phyloP scores from a whole-genome alignment of 2,113 vertebrate species.

The Craseonycteris thonglongyai region DNA sequence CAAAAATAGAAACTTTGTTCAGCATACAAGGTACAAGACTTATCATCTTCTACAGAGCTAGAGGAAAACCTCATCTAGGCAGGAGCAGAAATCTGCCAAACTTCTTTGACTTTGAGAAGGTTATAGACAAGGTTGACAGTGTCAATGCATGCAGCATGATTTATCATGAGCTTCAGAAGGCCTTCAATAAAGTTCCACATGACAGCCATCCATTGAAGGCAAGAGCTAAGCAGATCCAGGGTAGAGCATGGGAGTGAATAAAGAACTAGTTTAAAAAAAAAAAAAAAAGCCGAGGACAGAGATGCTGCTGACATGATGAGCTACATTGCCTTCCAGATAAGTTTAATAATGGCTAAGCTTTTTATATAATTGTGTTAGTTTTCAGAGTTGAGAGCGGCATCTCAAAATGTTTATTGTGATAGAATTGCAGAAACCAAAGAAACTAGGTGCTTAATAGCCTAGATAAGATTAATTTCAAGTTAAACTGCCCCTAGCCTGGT shows the following conservation, averaged over 20 bases:
- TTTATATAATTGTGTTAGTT: constrained; percentile 65
- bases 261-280: constrained; percentile 63
- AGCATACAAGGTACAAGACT: constrained; percentile 59
- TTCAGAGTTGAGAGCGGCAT: constrained; percentile 27
- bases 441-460: constrained; percentile 69
- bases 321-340: constrained; percentile 44
- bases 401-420: constrained; percentile 71
- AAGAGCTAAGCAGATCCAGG: constrained; percentile 70
- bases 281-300: constrained; percentile 42
- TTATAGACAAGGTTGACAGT: constrained; percentile 77
- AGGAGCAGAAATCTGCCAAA: constrained; percentile 62
- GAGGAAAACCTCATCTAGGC: constrained; percentile 55
- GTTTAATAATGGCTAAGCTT: constrained; percentile 44
- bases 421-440: constrained; percentile 39
- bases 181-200: constrained; percentile 82
- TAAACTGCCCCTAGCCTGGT: constrained; percentile 66
- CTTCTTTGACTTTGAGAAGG: constrained; percentile 82
- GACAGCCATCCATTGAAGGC: constrained; percentile 77
- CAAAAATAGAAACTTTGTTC: constrained; percentile 77
- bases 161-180: constrained; percentile 82
- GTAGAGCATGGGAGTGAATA: constrained; percentile 70
- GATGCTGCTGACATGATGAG: constrained; percentile 46
- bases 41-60: constrained; percentile 35
- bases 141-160: constrained; percentile 77
- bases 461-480: constrained; percentile 75